Evolutionary conservation across 2,113 vertebrate species (phyloP).

Genomic region (Martes martes): DNA sequence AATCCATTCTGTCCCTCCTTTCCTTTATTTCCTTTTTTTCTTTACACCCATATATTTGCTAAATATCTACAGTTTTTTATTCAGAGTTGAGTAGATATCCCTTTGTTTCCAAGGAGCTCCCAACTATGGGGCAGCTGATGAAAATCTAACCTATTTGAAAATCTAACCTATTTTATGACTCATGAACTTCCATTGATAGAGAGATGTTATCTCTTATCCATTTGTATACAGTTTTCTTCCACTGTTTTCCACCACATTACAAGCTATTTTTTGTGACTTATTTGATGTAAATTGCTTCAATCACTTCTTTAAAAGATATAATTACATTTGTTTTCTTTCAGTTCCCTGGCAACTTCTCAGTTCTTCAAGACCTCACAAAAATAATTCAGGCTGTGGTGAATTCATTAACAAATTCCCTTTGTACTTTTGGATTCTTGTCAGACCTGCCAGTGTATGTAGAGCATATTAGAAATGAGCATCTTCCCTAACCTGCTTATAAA

Average conservation of each 20-base stretch:
- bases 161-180: background rate
- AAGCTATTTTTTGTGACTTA: conserved; percentile 33
- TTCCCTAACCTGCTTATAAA: background rate
- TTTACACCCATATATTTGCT: background rate
- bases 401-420: conserved; percentile 53
- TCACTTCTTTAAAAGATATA: conserved; percentile 51
- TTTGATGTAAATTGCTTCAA: conserved; percentile 57
- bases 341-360: conserved; percentile 32
- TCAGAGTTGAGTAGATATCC: background rate
- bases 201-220: background rate
- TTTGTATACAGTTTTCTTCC: background rate
- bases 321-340: conserved; percentile 58
- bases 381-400: conserved; percentile 37
- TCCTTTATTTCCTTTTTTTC: background rate
- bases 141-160: background rate
- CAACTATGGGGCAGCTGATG: background rate
- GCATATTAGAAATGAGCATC: conserved; percentile 27
- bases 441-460: background rate
- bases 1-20: background rate
- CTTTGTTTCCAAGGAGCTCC: background rate
- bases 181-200: background rate
- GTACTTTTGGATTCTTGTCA: conserved; percentile 39
- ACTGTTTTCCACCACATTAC: conserved; percentile 20
- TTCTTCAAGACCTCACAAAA: conserved; percentile 45
- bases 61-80: background rate